Percentiles rank a stretch among this genome's conserved stretches.
These are phyloP conservation scores for Hirtodrosophila confusa DNA, from an alignment of 2,888 invertebrate species.

Conservation along the genomic window DNA sequence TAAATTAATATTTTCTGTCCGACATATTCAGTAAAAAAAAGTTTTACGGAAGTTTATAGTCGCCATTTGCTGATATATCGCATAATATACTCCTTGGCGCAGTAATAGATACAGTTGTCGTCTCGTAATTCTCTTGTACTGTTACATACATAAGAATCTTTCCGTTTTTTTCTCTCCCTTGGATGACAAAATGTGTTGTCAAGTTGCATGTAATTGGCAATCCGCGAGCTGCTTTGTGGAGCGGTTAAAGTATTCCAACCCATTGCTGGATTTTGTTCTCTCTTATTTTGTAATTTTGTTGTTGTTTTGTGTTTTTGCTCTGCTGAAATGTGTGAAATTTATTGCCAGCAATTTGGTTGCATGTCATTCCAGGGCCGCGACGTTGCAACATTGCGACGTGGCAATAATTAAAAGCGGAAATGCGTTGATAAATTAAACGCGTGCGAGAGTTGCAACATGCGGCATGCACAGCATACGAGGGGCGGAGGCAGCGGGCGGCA, in stretches of 20 bases:
- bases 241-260: constrained; percentile 33
- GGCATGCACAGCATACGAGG: constrained; percentile 15
- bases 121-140: too few relatives aligned
- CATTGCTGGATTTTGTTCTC: constrained; percentile 4
- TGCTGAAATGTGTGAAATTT: constrained; percentile 70
- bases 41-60: too few relatives aligned
- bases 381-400: constrained; percentile 44
- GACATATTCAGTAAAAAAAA: too few relatives aligned
- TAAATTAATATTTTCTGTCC: too few relatives aligned
- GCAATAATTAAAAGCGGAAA: constrained; percentile 81
- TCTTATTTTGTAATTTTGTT: not conserved
- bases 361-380: constrained; percentile 63
- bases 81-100: too few relatives aligned
- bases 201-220: constrained; percentile 53
- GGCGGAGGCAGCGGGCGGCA: not conserved
- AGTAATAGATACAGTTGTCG: too few relatives aligned
- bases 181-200: constrained; percentile 81
- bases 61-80: too few relatives aligned
- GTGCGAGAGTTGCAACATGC: constrained; percentile 10
- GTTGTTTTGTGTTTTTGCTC: constrained; percentile 1
- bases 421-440: constrained; percentile 58
- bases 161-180: constrained; percentile 4
- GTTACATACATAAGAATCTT: too few relatives aligned
- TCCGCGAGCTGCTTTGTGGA: constrained; percentile 35
- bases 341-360: constrained; percentile 81